These are phyloP conservation scores for Drosophila sordidapex DNA, from an alignment of 2,888 invertebrate genomes.

Conservation along the genomic window DNA sequence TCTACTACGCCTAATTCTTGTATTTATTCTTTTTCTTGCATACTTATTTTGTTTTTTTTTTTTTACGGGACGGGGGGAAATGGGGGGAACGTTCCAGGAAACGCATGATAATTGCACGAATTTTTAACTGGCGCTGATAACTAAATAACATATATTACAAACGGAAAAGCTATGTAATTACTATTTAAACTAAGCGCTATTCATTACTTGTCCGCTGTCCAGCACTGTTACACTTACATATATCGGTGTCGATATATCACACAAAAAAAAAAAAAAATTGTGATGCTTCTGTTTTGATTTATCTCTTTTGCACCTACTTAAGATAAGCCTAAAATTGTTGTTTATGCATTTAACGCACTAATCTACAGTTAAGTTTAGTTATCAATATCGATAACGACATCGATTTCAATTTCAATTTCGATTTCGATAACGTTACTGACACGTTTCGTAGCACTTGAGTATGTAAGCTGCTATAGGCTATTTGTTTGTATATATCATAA, in stretches of 20 bases:
- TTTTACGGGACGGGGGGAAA: neutral
- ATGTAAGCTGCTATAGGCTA: constrained; percentile 12
- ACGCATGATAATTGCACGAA: constrained; percentile 55
- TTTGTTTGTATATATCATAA: constrained; percentile 11
- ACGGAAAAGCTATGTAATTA: constrained; percentile 43
- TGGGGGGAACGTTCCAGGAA: constrained; percentile 19
- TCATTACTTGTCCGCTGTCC: constrained; percentile 58
- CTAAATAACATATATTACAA: constrained; percentile 49
- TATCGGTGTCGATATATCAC: constrained; percentile 17
- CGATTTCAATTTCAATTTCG: constrained; percentile 6
- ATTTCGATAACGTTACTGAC: constrained; percentile 24
- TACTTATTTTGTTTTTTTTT: neutral
- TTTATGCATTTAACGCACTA: constrained; percentile 49
- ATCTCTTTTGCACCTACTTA: constrained; percentile 47
- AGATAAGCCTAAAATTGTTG: constrained; percentile 49
- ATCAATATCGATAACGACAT: constrained; percentile 9
- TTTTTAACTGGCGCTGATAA: constrained; percentile 39
- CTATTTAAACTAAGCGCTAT: constrained; percentile 49
- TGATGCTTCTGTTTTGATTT: constrained; percentile 13
- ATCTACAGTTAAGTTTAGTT: constrained; percentile 31
- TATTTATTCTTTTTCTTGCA: constrained; percentile 3
- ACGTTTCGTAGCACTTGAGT: constrained; percentile 35
- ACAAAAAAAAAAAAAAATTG: constrained; percentile 39
- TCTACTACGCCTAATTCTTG: constrained; percentile 52
- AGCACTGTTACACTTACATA: constrained; percentile 42